Evolutionary conservation across 2,888 invertebrate genomes (phyloP).

Genomic region (Acanthosepion esculentum): DNA sequence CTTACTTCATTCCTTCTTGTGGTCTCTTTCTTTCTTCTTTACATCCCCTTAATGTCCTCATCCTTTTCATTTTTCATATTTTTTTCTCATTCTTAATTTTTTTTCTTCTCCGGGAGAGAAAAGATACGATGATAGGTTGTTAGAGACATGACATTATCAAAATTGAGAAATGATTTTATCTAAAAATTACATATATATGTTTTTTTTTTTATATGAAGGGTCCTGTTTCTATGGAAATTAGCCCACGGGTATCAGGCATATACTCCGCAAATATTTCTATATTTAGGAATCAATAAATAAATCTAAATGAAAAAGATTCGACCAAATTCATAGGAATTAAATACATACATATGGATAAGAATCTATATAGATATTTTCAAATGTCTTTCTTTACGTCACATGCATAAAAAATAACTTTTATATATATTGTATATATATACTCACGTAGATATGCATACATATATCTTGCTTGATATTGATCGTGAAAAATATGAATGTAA

Average conservation of each 20-base stretch:
- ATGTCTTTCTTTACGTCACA: background rate
- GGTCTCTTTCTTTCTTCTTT: background rate
- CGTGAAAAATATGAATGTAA: too few relatives aligned
- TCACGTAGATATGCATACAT: background rate
- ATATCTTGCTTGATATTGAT: too few relatives aligned
- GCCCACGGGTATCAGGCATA: background rate
- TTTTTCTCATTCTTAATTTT: background rate
- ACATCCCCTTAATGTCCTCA: background rate
- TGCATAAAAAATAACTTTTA: background rate
- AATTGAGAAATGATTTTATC: slow-evolving; percentile 18
- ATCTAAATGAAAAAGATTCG: background rate
- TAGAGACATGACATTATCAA: background rate
- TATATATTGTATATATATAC: background rate
- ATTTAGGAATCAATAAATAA: background rate
- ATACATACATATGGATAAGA: background rate
- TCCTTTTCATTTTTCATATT: background rate
- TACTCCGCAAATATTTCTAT: background rate
- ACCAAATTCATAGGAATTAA: background rate
- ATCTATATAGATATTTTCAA: background rate
- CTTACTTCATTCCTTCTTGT: background rate
- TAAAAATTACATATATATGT: background rate
- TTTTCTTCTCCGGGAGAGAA: background rate
- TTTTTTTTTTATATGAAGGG: background rate
- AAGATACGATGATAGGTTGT: background rate
- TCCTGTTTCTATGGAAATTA: background rate